Conservation (phyloP, 2,113 vertebrate species). For the Solea senegalensis region DNA sequence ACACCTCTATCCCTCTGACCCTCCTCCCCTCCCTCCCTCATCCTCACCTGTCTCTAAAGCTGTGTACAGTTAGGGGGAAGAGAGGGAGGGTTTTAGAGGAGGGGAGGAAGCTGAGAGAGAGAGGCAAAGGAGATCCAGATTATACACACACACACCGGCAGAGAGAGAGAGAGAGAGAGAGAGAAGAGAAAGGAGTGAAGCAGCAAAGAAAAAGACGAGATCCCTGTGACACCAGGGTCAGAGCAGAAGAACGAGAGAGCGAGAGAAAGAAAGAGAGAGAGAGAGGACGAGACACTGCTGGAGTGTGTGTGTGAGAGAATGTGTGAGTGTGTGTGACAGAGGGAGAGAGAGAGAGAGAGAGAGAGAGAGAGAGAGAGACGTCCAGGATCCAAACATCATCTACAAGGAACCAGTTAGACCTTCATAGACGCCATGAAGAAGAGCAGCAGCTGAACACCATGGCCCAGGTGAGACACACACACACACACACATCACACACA, state of each 20-base stretch:
- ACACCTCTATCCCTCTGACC: constrained; percentile 67
- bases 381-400: constrained; percentile 23
- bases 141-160: too few relatives aligned
- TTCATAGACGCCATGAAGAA: constrained; percentile 50
- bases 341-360: constrained; percentile 23
- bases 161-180: background rate
- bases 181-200: background rate
- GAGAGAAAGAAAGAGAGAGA: constrained; percentile 10
- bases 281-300: too few relatives aligned
- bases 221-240: background rate
- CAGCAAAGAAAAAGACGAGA: background rate
- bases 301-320: too few relatives aligned
- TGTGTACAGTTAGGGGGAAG: constrained; percentile 55
- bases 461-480: constrained; percentile 59
- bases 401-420: constrained; percentile 8
- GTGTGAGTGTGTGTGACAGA: background rate
- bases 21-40: constrained; percentile 37
- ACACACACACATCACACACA: constrained; percentile 8
- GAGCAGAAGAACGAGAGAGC: constrained; percentile 25
- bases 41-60: constrained; percentile 59
- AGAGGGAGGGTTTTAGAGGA: constrained; percentile 34
- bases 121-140: constrained; percentile 3
- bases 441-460: constrained; percentile 62
- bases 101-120: constrained; percentile 1
- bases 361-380: constrained; percentile 31